Conservation (phyloP, 2,797 vertebrate genomes). For the Gila robusta region DNA sequence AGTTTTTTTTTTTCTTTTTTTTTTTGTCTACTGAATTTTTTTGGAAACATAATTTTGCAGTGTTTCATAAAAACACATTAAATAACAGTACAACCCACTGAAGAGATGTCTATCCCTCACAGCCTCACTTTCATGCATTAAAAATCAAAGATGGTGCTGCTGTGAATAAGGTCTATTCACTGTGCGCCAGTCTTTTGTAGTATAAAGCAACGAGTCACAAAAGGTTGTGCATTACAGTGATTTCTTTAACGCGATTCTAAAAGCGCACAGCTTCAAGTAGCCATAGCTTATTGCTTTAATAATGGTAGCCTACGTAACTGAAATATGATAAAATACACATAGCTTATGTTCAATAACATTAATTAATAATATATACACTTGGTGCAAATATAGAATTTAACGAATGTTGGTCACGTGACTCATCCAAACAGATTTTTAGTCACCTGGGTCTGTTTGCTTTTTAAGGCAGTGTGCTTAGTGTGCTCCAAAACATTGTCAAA, state of each 20-base stretch:
- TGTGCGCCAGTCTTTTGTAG: neutral
- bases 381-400: neutral
- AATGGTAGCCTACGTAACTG: neutral
- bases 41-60: neutral
- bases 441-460: neutral
- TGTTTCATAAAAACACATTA: neutral
- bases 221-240: neutral
- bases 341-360: neutral
- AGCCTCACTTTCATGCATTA: neutral
- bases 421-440: neutral
- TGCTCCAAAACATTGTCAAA: neutral
- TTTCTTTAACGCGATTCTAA: neutral
- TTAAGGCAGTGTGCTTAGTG: neutral
- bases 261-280: neutral
- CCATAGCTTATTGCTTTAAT: neutral
- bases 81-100: neutral
- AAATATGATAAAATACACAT: neutral
- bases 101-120: neutral
- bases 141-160: neutral
- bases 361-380: neutral
- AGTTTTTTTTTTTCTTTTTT: neutral
- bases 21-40: neutral
- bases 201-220: neutral
- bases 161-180: neutral
- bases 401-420: neutral